These are phyloP conservation scores for Odocoileus hemionus DNA, from an alignment of 2,113 vertebrate species.

Conservation along the genomic window DNA sequence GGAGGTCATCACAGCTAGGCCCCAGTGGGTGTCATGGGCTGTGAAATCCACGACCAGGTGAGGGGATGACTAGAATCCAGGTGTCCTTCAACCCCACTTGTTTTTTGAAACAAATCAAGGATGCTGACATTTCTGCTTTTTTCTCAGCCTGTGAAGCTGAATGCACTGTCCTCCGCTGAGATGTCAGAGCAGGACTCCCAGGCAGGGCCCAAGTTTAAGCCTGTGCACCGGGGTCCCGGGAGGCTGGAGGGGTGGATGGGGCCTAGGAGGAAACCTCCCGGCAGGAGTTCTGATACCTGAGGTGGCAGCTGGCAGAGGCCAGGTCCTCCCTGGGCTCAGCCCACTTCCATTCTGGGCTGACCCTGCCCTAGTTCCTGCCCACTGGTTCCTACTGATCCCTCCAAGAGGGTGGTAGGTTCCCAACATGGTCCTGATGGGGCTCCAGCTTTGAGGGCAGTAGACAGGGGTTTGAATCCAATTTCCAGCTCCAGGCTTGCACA, in stretches of 20 bases:
- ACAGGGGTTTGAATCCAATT: accelerated
- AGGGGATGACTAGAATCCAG: neutral
- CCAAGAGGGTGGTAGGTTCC: neutral
- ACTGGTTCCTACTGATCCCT: neutral
- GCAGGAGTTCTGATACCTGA: too few relatives aligned
- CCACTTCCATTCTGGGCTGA: neutral
- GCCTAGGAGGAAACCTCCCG: accelerated
- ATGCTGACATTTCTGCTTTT: neutral
- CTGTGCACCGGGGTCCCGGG: accelerated
- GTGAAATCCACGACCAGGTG: neutral
- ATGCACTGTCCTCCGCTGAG: accelerated
- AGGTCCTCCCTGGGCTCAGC: neutral
- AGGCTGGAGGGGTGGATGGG: neutral
- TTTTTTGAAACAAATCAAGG: neutral
- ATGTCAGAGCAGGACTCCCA: neutral
- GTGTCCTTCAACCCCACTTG: accelerated
- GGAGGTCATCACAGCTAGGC: neutral
- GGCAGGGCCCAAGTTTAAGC: neutral
- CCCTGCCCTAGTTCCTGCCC: neutral
- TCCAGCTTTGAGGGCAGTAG: neutral
- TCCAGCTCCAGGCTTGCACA: neutral
- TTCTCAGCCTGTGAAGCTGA: neutral
- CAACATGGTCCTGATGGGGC: too few relatives aligned
- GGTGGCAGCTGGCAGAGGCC: neutral
- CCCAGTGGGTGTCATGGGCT: neutral